phyloP scores from a whole-genome alignment of 2,888 invertebrate genomes.

The Lasiommata megera region DNA sequence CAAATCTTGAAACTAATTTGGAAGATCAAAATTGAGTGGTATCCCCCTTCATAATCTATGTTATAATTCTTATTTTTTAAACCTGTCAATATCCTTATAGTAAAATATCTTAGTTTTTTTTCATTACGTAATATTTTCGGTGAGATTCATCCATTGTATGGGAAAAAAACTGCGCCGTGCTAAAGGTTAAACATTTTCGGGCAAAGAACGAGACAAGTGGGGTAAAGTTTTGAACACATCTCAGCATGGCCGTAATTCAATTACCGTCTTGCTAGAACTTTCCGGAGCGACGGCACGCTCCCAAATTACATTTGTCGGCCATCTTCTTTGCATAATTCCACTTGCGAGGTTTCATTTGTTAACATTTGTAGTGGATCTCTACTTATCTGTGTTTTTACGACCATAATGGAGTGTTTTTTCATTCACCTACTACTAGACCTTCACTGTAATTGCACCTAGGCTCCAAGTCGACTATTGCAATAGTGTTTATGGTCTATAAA shows the following conservation, averaged over 20 bases:
- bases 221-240: slow-evolving; percentile 24
- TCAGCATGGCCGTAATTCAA: slow-evolving; percentile 30
- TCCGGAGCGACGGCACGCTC: slow-evolving; percentile 13
- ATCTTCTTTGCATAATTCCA: slow-evolving; percentile 23
- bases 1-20: too few relatives aligned
- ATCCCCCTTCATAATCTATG: too few relatives aligned
- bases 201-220: slow-evolving; percentile 18
- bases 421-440: too few relatives aligned
- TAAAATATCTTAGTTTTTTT: too few relatives aligned
- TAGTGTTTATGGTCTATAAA: too few relatives aligned
- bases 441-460: too few relatives aligned
- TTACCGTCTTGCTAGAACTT: slow-evolving; percentile 27
- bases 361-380: slow-evolving; percentile 5
- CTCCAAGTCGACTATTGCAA: too few relatives aligned
- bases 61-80: too few relatives aligned
- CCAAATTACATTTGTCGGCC: slow-evolving; percentile 26
- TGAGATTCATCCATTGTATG: too few relatives aligned
- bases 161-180: not conserved
- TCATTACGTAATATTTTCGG: too few relatives aligned
- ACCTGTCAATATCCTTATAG: too few relatives aligned
- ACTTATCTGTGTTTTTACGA: not conserved
- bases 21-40: too few relatives aligned
- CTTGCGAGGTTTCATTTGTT: slow-evolving; percentile 2
- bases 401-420: not conserved
- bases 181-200: slow-evolving; percentile 6